Evolutionary conservation across 1,140 invertebrate genomes (phyloP).

Genomic region (Aphelinus atriplicis): DNA sequence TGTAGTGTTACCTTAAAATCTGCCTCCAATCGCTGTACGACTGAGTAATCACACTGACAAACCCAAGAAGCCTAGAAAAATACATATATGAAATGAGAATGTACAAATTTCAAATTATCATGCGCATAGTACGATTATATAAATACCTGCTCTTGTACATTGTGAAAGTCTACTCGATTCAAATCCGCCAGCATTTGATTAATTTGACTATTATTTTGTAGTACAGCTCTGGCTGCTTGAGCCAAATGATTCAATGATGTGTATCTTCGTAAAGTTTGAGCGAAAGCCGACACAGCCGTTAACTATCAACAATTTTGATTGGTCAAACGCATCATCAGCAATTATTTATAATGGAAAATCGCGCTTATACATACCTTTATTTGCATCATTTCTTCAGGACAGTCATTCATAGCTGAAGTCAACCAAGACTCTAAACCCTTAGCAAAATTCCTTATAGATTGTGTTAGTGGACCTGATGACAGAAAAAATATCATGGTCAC

Average conservation of each 20-base stretch:
- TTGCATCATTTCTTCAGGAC: constrained; percentile 84
- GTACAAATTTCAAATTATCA: too few relatives aligned
- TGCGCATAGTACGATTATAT: constrained; percentile 10
- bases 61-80: constrained; percentile 88
- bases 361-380: constrained; percentile 73
- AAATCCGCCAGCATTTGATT: constrained; percentile 97
- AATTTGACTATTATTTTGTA: constrained; percentile 96
- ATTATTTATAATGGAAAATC: neutral
- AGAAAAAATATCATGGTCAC: neutral
- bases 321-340: neutral
- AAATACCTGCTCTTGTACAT: constrained; percentile 86
- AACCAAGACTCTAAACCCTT: constrained; percentile 92
- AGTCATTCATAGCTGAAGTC: constrained; percentile 85
- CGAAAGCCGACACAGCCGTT: constrained; percentile 89
- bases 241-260: constrained; percentile 99
- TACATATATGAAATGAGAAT: too few relatives aligned
- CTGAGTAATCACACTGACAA: constrained; percentile 90
- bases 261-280: constrained; percentile 93
- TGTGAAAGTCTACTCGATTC: constrained; percentile 96
- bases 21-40: constrained; percentile 87
- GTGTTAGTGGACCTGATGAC: constrained; percentile 82
- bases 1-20: constrained; percentile 95
- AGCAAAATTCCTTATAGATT: constrained; percentile 92
- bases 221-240: constrained; percentile 92
- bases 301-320: constrained; percentile 54